Evolutionary conservation across 2,888 invertebrate genomes (phyloP).

Genomic region (Pasiphila rectangulata): DNA sequence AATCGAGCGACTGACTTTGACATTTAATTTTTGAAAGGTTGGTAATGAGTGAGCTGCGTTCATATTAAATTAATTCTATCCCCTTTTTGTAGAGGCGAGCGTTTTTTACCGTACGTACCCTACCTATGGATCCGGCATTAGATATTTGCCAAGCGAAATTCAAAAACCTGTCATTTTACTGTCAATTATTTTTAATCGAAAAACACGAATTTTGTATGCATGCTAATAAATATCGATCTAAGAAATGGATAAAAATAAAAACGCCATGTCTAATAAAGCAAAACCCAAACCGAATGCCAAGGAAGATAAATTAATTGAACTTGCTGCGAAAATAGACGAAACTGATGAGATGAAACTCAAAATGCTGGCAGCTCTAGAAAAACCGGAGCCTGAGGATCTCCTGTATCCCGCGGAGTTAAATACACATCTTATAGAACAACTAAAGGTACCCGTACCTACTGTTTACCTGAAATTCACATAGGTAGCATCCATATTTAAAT

Average conservation of each 20-base stretch:
- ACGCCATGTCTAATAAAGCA: constrained; percentile 37
- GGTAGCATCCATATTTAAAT: too few species aligned
- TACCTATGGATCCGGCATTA: too few species aligned
- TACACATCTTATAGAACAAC: constrained; percentile 79
- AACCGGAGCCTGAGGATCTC: constrained; percentile 66
- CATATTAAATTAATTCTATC: too few species aligned
- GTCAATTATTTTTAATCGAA: constrained; percentile 2
- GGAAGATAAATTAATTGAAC: constrained; percentile 52
- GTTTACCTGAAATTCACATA: too few species aligned
- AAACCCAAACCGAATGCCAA: constrained; percentile 46
- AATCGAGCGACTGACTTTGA: constrained; percentile 11
- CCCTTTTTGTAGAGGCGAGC: too few species aligned
- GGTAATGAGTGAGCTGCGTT: too few species aligned
- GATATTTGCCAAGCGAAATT: too few species aligned
- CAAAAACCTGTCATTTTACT: constrained; percentile 13
- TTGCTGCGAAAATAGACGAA: constrained; percentile 69
- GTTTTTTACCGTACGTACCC: too few species aligned
- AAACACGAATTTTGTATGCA: constrained; percentile 6
- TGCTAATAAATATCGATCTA: constrained; percentile 23
- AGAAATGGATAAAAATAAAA: constrained; percentile 49
- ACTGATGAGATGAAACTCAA: constrained; percentile 76
- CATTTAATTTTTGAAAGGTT: too few species aligned
- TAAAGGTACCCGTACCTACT: constrained; percentile 65
- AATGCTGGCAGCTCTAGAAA: constrained; percentile 62
- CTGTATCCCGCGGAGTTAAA: constrained; percentile 83